Percentiles rank a stretch among this genome's conserved stretches.
These are phyloP conservation scores for Eulemur mongoz DNA, from an alignment of 2,797 vertebrate genomes.

Conservation along the genomic window DNA sequence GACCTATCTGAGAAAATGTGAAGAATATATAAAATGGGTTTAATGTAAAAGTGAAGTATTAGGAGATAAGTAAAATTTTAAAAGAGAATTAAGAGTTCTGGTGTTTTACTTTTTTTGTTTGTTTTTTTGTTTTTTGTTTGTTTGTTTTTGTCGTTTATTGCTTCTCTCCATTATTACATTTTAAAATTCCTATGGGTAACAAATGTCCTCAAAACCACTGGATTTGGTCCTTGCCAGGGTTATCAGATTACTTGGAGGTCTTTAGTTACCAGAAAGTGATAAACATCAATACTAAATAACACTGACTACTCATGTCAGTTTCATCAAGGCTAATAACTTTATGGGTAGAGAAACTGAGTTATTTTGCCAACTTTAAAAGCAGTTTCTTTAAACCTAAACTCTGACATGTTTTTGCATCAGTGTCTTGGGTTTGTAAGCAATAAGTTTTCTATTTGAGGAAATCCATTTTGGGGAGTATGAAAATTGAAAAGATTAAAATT, in stretches of 20 bases:
- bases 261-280: not conserved
- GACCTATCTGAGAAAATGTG: slow-evolving; percentile 1
- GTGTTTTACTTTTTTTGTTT: not conserved
- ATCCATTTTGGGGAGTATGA: not conserved
- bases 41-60: slow-evolving; percentile 9
- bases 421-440: not conserved
- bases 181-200: not conserved
- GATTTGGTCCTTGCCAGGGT: not conserved
- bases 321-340: not conserved
- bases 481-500: slow-evolving; percentile 38
- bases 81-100: not conserved
- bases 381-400: slow-evolving; percentile 34
- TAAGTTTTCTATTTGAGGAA: slow-evolving; percentile 35
- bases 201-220: not conserved
- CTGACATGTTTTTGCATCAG: not conserved
- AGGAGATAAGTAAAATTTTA: slow-evolving; percentile 12
- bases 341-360: not conserved
- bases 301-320: not conserved
- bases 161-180: not conserved
- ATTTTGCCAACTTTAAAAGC: slow-evolving; percentile 21
- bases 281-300: not conserved
- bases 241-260: not conserved
- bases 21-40: not conserved
- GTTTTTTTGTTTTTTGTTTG: not conserved
- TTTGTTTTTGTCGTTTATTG: not conserved